Percentiles rank a stretch among this genome's conserved stretches.
Evolutionary conservation across 2,888 invertebrate species (phyloP).

Genomic region (Drosophila nr. fundita): DNA sequence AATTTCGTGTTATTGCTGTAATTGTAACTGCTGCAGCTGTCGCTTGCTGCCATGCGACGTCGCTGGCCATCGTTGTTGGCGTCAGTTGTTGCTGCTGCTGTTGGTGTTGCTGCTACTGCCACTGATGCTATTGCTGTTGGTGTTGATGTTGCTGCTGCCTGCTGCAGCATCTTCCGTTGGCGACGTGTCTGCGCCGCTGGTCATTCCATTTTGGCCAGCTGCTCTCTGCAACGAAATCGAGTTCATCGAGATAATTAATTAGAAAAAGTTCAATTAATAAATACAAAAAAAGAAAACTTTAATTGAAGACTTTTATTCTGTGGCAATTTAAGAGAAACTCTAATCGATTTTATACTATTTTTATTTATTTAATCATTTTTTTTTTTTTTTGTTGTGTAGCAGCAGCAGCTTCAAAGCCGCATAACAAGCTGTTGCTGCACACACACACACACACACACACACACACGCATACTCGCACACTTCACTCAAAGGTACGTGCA

Average conservation of each 20-base stretch:
- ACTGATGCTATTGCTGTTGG: conserved; percentile 18
- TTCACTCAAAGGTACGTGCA: conserved; percentile 61
- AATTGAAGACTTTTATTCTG: background rate
- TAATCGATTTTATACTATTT: background rate
- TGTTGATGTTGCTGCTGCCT: conserved; percentile 36
- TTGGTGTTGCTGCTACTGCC: conserved; percentile 13
- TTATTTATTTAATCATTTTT: background rate
- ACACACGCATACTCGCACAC: conserved; percentile 26
- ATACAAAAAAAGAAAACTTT: background rate
- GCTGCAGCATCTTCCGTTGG: conserved; percentile 70
- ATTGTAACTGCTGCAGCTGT: conserved; percentile 51
- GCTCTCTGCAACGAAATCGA: conserved; percentile 30
- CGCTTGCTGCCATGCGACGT: conserved; percentile 66
- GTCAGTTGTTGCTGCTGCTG: conserved; percentile 27
- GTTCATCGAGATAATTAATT: background rate
- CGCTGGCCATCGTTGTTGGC: conserved; percentile 64
- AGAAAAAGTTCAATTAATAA: background rate
- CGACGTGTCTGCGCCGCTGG: conserved; percentile 39
- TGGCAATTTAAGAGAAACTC: background rate
- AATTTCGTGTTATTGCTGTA: conserved; percentile 47
- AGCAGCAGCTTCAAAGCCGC: conserved; percentile 38
- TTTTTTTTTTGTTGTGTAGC: background rate
- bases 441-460: background rate
- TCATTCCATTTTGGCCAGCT: conserved; percentile 63
- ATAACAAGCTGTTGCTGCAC: conserved; percentile 32